phyloP scores from a whole-genome alignment of 1,140 invertebrate species.

The Amphibalanus amphitrite region DNA sequence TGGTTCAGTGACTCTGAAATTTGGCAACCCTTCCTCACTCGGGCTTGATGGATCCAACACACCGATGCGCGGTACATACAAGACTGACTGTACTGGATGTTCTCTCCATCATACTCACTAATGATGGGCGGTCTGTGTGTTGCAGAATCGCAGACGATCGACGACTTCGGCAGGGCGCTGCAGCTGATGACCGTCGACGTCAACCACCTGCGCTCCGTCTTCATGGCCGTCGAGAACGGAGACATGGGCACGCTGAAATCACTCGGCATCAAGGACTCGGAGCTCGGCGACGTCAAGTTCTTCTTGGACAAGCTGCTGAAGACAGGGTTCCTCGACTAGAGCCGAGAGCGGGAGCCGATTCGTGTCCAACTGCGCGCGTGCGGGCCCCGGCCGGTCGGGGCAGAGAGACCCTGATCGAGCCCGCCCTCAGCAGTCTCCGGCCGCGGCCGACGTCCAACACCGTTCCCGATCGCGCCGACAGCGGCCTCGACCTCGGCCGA shows the following conservation, averaged over 20 bases:
- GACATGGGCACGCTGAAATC: conserved; percentile 84
- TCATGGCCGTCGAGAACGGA: conserved; percentile 91
- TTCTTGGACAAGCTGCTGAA: conserved; percentile 91
- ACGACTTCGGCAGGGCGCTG: conserved; percentile 72
- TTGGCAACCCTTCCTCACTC: too few relatives aligned
- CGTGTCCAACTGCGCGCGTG: too few relatives aligned
- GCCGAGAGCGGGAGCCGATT: too few relatives aligned
- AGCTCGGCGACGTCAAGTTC: conserved; percentile 91
- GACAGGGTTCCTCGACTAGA: conserved; percentile 87
- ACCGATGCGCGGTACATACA: too few relatives aligned
- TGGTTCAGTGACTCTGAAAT: too few relatives aligned
- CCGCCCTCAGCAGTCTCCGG: conserved; percentile 61
- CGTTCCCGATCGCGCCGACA: conserved; percentile 45
- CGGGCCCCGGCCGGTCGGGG: conserved; percentile 15
- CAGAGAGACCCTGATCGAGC: too few relatives aligned
- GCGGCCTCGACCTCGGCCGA: conserved; percentile 44
- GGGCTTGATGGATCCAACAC: too few relatives aligned
- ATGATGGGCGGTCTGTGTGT: too few relatives aligned
- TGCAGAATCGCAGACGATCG: conserved; percentile 93
- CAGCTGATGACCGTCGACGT: conserved; percentile 67
- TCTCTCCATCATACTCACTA: too few relatives aligned
- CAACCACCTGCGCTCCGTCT: conserved; percentile 79
- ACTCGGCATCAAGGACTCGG: conserved; percentile 83
- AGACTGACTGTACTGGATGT: too few relatives aligned
- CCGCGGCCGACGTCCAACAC: conserved; percentile 63